Base-by-base conservation (phyloP, 2,797 vertebrate genomes). In the Lophotriccus pileatus region DNA sequence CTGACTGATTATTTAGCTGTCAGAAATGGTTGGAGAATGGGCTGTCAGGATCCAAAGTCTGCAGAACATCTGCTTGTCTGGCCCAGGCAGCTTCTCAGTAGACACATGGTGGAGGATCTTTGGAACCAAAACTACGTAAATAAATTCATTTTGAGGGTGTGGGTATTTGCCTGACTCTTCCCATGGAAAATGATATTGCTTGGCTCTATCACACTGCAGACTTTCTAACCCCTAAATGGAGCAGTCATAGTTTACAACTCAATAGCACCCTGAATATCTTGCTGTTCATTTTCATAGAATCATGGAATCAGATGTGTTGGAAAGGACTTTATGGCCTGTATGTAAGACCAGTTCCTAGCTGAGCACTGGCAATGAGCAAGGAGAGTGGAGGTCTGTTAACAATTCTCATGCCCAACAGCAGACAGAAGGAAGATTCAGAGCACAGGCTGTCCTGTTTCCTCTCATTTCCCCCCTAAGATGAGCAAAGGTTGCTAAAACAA, bases 41-140 rank as follows among this genome's bases (percentile, higher is more conserved):
- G 91, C 85, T 94, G 63, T 94, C 67, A 66, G 87, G 75, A 86
- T 96, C 86, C 46, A 14, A 74, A 93, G 78, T 81, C 75, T 32
- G 55, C 37, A 30, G 27, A 36, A 94, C 93, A 96, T 96, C 93
- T 96, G 96, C 68, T 94, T 91, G 47, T 85, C 89, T 25, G 21
- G 14, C 83, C 92, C 86, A 43, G 50, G 75, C 82, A 39, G 76
- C 69, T 89, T 84, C 77, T 94, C 64, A 5, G 47, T 6, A 9
- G 32, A 28, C 52, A 32, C 1, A 2, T 2, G 1, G 22, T 60
- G 43, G 76, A 88, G n/a, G 50, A 78, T 59, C 56, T 74, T 79
- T 79, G 87, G 73, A 91, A 83, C 47, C 32, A 75, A 91, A 86
- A 62, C 3, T 4, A 30, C 0, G 20, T 73, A 67, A 93, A 91